Evolutionary conservation across 2,113 vertebrate genomes (phyloP), one percentile per base, ranked within the genome.

Genomic region (Gnathonemus echidnorhynchus): DNA sequence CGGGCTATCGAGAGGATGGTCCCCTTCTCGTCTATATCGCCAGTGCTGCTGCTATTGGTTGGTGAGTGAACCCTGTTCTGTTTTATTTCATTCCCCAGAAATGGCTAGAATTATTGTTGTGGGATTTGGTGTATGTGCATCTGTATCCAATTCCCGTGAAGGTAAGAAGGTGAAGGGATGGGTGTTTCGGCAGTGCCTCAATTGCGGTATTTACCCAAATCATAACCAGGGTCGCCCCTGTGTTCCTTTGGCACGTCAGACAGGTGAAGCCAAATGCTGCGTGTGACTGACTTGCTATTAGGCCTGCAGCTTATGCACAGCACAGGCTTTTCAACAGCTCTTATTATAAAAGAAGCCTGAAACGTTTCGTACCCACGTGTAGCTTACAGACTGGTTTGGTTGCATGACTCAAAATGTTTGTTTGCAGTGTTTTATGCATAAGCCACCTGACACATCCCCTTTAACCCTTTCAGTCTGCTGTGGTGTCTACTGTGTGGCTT

Each of bases 121-220:
- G 11, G 27, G 17, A 45, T 90, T 84, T 42, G 6, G 35, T 6
- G 35, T 19, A n/a, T 58, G 88, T 10, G 13, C 83, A 39, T 53
- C 8, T 89, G 56, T 53, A 87, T 87, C 83, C 15, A 45, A 70
- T 31, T 70, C 62, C n/a, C 46, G 13, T 80, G 35, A 39, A 21
- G 13, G 46, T 27, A 58, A 88, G 91, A 87, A 56, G 70, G 91
- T 94, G 93, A 95, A 94, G 93, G 90, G 88, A 90, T 91, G 91
- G 77, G 88, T 94, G 92, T 95, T 88, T 84, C 80, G 5, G 87
- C 90, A 88, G 88, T 2, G 21, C 52, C 91, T 90, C 74, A 27
- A 46, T 0, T 48, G 17, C 21, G 7, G 2, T 48, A 84, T 46
- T 4, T 21, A n/a, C 62, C 10, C 62, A 13, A 66, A 27, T n/a